Base-by-base conservation (phyloP, 1,140 invertebrate species). In the Sycophaga agraensis region DNA sequence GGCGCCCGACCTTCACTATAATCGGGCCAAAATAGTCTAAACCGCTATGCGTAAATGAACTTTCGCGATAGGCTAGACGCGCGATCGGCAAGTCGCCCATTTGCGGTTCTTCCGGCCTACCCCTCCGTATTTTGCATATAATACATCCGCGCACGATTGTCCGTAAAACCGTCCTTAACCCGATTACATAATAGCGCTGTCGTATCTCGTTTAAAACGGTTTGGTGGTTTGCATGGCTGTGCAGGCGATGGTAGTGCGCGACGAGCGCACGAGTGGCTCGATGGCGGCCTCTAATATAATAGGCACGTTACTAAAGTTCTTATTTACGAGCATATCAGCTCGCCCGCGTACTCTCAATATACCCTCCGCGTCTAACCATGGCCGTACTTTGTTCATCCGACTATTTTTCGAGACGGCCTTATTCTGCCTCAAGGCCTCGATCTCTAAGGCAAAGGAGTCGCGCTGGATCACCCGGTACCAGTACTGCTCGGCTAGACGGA, bases 1-100 rank as follows among this genome's bases (percentile, higher is more conserved):
- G 51, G 42, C 71, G 35, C 4, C 68, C 65, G 11, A 67, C 66
- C 35, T 57, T 69, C 8, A 42, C 40, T 19, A 2, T 3, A 8
- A 42, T 17, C 5, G 40, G 40, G 17, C 40, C 40, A 19, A 70
- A 73, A 40, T 68, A 76, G 42, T 76, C 72, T 12, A 72, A 34
- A 0, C 73, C 71, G 11, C 55, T 45, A 35, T 59, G 61, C 11
- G 49, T 66, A 28, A 74, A 75, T 0, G 73, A 67, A 21, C 66
- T 55, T 9, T 51, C 12, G 26, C 40, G 19, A 16, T 37, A 12
- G 7, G 50, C 19, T 16, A 48, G 8, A 8, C 48, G 26, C 12
- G 16, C 48, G 2, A 22, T 4, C 11, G 43, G 43, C 2, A 46
- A 14, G 2, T 21, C 2, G 2, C 21, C 9, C 43, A 46, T 46